Evolutionary conservation across 2,797 vertebrate genomes (phyloP).

Genomic region (Eidolon dupreanum): DNA sequence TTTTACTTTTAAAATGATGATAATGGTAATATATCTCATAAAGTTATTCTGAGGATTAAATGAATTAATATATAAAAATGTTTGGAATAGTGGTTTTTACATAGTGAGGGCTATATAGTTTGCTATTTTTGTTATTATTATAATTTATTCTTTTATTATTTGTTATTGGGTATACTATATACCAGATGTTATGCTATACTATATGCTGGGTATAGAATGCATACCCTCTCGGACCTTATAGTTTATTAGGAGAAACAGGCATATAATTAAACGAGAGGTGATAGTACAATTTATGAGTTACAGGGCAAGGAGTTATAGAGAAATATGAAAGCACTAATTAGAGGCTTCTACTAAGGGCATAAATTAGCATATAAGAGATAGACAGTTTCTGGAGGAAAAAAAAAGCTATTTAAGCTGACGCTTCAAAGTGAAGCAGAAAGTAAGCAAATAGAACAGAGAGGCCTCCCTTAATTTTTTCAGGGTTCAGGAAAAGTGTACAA

Average conservation of each 20-base stretch:
- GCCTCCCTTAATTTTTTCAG: background rate
- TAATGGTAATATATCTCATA: background rate
- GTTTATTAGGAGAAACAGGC: background rate
- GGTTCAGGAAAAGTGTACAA: background rate
- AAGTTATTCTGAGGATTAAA: background rate
- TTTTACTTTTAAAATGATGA: background rate
- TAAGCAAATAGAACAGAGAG: background rate
- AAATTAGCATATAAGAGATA: background rate
- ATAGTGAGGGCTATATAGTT: background rate
- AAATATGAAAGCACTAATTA: background rate
- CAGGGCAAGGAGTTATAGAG: background rate
- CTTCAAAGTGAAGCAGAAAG: conserved; percentile 5
- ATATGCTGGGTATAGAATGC: background rate
- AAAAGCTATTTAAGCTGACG: background rate
- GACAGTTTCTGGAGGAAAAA: background rate
- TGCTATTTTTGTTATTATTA: background rate
- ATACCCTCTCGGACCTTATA: background rate
- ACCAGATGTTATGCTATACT: background rate
- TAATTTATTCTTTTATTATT: background rate
- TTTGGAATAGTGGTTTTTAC: background rate
- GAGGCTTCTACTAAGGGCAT: background rate
- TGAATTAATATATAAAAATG: background rate
- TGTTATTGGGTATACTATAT: background rate
- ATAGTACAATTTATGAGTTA: background rate
- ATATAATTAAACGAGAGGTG: background rate